Evolutionary conservation across 2,888 invertebrate genomes (phyloP).

Genomic region (Ypsolopha sequella): DNA sequence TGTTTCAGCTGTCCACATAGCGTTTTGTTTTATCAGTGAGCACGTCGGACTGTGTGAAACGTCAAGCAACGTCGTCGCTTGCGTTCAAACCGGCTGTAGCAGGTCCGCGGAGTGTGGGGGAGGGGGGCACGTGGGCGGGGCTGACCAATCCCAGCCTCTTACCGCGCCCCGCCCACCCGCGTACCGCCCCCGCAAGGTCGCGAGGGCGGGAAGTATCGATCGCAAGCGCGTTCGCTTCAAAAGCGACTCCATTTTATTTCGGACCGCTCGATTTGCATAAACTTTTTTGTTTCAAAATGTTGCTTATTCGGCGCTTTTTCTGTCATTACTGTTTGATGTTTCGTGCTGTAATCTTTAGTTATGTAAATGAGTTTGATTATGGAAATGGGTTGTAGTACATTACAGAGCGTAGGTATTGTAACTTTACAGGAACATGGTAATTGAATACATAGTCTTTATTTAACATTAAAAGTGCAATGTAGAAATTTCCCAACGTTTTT

Average conservation of each 20-base stretch:
- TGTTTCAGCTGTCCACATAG: constrained; percentile 15
- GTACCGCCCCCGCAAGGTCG: constrained; percentile 58
- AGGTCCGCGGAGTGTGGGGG: constrained; percentile 23
- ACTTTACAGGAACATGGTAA: neutral
- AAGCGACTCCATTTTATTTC: constrained; percentile 66
- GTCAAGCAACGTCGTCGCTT: constrained; percentile 12
- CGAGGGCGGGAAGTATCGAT: constrained; percentile 53
- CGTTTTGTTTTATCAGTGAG: constrained; percentile 20
- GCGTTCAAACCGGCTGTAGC: constrained; percentile 12
- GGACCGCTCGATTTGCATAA: constrained; percentile 64
- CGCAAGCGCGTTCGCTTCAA: constrained; percentile 46
- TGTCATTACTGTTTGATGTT: neutral
- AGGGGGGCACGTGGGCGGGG: constrained; percentile 31
- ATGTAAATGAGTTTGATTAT: neutral
- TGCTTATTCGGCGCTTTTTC: constrained; percentile 23
- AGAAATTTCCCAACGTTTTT: too few species aligned
- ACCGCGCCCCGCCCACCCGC: constrained; percentile 48
- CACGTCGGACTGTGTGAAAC: constrained; percentile 13
- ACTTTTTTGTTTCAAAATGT: constrained; percentile 57
- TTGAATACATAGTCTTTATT: neutral
- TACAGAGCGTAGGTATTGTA: too few species aligned
- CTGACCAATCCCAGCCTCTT: constrained; percentile 55
- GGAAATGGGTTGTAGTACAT: too few species aligned
- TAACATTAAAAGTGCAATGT: too few species aligned
- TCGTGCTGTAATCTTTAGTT: neutral